These are phyloP conservation scores for Scaptomyza cyrtandrae DNA, from an alignment of 2,888 invertebrate genomes.

Conservation along the genomic window DNA sequence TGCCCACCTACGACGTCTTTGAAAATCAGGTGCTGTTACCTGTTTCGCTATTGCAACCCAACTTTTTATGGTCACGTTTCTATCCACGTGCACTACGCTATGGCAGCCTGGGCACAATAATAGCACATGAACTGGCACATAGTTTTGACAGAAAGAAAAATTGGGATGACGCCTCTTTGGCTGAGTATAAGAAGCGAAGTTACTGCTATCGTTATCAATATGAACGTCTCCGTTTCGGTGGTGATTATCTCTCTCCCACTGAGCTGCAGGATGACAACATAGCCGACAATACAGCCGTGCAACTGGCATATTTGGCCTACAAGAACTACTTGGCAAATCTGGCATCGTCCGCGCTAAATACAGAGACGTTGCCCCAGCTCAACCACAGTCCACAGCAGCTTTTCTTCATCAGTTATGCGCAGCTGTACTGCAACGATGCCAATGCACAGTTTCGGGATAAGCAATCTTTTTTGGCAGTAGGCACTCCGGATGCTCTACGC, in stretches of 20 bases:
- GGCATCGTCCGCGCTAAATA: constrained; percentile 32
- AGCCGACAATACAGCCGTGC: constrained; percentile 82
- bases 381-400: constrained; percentile 71
- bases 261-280: constrained; percentile 80
- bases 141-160: constrained; percentile 71
- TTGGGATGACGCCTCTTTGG: constrained; percentile 73
- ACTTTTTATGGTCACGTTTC: constrained; percentile 77
- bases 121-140: constrained; percentile 80
- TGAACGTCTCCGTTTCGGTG: constrained; percentile 68
- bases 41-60: constrained; percentile 76
- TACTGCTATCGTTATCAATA: constrained; percentile 80
- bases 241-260: constrained; percentile 68
- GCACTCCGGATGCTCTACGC: constrained; percentile 71
- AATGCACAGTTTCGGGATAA: constrained; percentile 71
- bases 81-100: constrained; percentile 81
- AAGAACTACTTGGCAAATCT: constrained; percentile 60
- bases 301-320: constrained; percentile 80
- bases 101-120: constrained; percentile 75
- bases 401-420: constrained; percentile 81
- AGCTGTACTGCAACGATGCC: constrained; percentile 79
- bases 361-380: constrained; percentile 75
- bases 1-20: constrained; percentile 56
- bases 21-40: constrained; percentile 74
- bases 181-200: constrained; percentile 66
- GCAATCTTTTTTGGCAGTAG: constrained; percentile 65